Evolutionary conservation across 2,888 invertebrate genomes (phyloP), one percentile per base, ranked within the genome.

Genomic region (Aleiodes alternator): DNA sequence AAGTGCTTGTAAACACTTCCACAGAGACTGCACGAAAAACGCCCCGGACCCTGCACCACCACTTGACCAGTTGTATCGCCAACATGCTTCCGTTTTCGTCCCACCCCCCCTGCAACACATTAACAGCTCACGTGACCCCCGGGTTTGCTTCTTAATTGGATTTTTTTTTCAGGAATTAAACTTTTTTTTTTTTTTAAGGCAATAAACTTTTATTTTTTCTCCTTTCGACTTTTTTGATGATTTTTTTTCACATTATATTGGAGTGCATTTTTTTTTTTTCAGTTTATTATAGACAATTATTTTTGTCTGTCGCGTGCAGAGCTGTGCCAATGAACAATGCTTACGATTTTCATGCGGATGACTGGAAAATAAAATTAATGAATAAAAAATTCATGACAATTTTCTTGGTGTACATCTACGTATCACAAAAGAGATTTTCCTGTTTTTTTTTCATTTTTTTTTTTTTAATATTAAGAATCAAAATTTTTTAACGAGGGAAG

Each of bases 51-150:
- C 86, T 89, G 89, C 87, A 88, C 87, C 88, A 89, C 88, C 88
- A 87, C 88, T 84, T 89, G 89, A 86, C 87, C 88, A 86, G 87
- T 87, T 87, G 88, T 86, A 85, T 87, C 87, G 85, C 87, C 88
- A 87, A 88, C 86, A 85, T 89, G 87, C 87, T 88, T 89, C 87
- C 88, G 87, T 87, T 89, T 89, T 82, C 88, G 88, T 87, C 89
- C 89, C 86, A 88, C 88, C 88, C 88, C 89, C 88, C 86, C 89
- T 89, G 89, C 87, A 89, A 89, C 89, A 89, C 89, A 89, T 87
- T 82, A 88, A 88, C 85, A 88, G 87, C 86, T 87, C 51, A 68
- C 87, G 87, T 88, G 85, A 88, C 88, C 87, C 76, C 87, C 88
- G 84, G 80, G 83, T 84, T 86, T 82, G 82, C 23, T 53, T 29